Base-by-base conservation (phyloP, 2,113 vertebrate genomes). In the Chauna torquata region DNA sequence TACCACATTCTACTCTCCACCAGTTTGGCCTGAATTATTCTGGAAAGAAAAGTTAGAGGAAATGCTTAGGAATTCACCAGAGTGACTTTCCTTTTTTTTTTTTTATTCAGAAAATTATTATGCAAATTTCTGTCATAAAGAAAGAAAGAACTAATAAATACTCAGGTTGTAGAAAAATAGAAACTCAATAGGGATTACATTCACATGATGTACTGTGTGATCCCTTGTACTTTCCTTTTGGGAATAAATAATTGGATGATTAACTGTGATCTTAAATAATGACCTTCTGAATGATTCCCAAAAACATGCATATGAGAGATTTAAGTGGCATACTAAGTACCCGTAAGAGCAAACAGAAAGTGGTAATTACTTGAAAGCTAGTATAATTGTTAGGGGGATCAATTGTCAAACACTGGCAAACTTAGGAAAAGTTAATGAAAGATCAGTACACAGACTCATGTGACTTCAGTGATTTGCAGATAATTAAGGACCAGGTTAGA, bases 341-440 rank as follows among this genome's bases (percentile, higher is more conserved):
- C 65, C 82, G 36, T 86, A 95, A 94, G 77, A 94, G 40, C 70
- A 92, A 94, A 70, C 57, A 95, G 77, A 75, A 92, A 93, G 47
- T 84, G 80, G 92, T 84, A 93, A 96, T 95, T 96, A 91, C 49
- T 23, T 65, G 74, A 94, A 96, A 95, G 80, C 83, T 76, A 42
- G 27, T 69, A 69, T 94, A 95, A 94, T 94, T 95, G 86, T 96
- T 96, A 94, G 69, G 90, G 90, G 95, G 88, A 97, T 94, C 95
- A 93, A 72, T 84, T 94, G 96, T 96, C 88, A 96, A 94, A 92
- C 54, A 69, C 69, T 54, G 44, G 38, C 36, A 93, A 94, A 96
- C 80, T 92, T 75, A 69, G 68, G 54, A 81, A 90, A 75, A 92
- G 49, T 75, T 94, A 93, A 94, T 92, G 88, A 91, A 94, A 76